Conservation (phyloP, 1,140 invertebrate species). For the Delia radicum region DNA sequence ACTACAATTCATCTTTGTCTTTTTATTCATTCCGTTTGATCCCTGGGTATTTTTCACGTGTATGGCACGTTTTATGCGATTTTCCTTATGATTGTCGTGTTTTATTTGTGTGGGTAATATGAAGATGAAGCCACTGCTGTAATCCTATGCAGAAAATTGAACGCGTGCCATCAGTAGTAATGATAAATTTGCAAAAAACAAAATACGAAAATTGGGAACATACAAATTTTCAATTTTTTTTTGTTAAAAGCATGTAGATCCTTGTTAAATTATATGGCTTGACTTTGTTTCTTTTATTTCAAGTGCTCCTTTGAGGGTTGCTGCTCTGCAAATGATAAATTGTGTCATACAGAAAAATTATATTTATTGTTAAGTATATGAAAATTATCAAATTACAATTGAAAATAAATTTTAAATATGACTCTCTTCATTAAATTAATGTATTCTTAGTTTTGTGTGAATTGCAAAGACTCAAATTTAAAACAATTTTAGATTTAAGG, state of each 20-base stretch:
- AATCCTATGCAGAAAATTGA: constrained; percentile 15
- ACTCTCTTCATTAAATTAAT: neutral
- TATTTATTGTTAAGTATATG: neutral
- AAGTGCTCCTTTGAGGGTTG: constrained; percentile 20
- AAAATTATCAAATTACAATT: constrained; percentile 14
- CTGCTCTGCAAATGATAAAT: constrained; percentile 10
- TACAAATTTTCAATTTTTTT: neutral
- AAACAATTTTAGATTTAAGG: too few relatives aligned
- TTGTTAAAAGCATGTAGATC: neutral
- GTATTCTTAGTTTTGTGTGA: too few relatives aligned
- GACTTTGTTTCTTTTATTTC: neutral
- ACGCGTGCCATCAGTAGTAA: constrained; percentile 15
- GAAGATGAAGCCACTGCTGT: neutral
- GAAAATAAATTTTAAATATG: neutral
- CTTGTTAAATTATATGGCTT: neutral
- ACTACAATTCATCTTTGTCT: neutral
- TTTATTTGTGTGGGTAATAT: neutral
- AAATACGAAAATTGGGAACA: neutral
- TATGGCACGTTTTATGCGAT: constrained; percentile 13
- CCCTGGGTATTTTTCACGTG: constrained; percentile 16
- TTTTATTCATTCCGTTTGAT: neutral
- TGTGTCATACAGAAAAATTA: constrained; percentile 1
- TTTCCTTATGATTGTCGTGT: neutral
- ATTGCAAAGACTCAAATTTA: too few relatives aligned
- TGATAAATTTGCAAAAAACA: constrained; percentile 19